Evolutionary conservation across 2,113 vertebrate species (phyloP), one percentile per base, ranked within the genome.

Genomic region (Nicator chloris): DNA sequence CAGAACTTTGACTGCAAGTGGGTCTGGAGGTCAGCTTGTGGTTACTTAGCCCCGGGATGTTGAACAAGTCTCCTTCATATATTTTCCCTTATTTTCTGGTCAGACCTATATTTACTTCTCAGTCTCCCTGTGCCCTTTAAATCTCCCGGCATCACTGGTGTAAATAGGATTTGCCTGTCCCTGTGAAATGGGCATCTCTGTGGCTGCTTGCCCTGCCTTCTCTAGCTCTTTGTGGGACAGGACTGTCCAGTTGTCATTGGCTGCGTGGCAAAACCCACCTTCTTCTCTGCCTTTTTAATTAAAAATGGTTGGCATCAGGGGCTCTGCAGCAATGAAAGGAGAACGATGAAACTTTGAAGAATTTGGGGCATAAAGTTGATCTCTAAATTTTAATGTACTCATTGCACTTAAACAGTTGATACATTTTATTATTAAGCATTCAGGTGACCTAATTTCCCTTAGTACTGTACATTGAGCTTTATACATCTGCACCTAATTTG

Each of bases 401-500:
- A 64, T 96, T 93, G 66, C 88, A 76, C 91, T 95, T 96, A 97
- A 97, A 92, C 68, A 88, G 94, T 97, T 95, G 97, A 97, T 97
- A 92, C 91, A 56, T 96, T 97, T 97, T 97, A 96, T 88, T 87
- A 95, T 91, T 96, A 91, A 96, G 95, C 94, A 96, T 97, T 97
- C 96, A 96, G 97, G 97, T 98, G 96, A 98, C 97, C 97, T 97
- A 96, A 96, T 97, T 98, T 98, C 97, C 97, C 93, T 88, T 96
- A 95, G 84, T 97, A 96, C 97, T 97, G 96, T 98, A 97, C 94
- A 96, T 96, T 97, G 96, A 94, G 96, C 95, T 97, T 96, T 97
- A 95, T 96, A 97, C 98, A 98, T 98, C 98, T 98, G 98, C 97
- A 98, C 96, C 97, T 98, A 97, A 98, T 99, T 98, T 98, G 97